phyloP scores from a whole-genome alignment of 2,888 invertebrate species.

The Rhopalosiphum nymphaeae region DNA sequence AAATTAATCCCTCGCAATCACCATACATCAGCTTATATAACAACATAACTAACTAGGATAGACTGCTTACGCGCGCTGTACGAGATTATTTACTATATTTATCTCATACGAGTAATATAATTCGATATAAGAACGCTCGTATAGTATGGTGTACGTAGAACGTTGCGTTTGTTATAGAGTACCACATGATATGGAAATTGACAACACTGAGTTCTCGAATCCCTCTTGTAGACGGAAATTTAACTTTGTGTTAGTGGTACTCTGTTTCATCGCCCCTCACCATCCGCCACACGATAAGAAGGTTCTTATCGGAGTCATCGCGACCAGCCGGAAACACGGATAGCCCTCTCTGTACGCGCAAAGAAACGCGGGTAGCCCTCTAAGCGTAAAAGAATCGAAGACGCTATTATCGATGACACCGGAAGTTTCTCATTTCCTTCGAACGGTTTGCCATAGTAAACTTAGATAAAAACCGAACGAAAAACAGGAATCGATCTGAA shows the following conservation, averaged over 20 bases:
- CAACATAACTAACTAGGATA: neutral
- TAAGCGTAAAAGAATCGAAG: slow-evolving; percentile 48
- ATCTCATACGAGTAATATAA: neutral
- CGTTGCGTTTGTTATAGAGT: neutral
- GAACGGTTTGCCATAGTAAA: slow-evolving; percentile 21
- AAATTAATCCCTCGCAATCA: neutral
- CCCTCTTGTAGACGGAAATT: slow-evolving; percentile 30
- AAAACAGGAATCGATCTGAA: slow-evolving; percentile 51
- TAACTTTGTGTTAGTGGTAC: neutral
- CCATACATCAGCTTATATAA: neutral
- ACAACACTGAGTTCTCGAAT: neutral
- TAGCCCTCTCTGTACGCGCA: slow-evolving; percentile 14
- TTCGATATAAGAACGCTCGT: slow-evolving; percentile 12
- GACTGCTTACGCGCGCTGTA: neutral
- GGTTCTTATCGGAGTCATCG: slow-evolving; percentile 39
- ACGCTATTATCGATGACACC: slow-evolving; percentile 49
- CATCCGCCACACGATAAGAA: slow-evolving; percentile 26
- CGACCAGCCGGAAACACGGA: slow-evolving; percentile 59
- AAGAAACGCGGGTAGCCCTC: slow-evolving; percentile 23
- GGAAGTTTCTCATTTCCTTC: slow-evolving; percentile 61
- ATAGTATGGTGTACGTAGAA: neutral
- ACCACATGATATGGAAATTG: neutral
- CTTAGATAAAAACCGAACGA: slow-evolving; percentile 34
- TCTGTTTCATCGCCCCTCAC: neutral
- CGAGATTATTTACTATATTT: neutral